Evolutionary conservation across 1,140 invertebrate species (phyloP).

Genomic region (Habropoda laboriosa): DNA sequence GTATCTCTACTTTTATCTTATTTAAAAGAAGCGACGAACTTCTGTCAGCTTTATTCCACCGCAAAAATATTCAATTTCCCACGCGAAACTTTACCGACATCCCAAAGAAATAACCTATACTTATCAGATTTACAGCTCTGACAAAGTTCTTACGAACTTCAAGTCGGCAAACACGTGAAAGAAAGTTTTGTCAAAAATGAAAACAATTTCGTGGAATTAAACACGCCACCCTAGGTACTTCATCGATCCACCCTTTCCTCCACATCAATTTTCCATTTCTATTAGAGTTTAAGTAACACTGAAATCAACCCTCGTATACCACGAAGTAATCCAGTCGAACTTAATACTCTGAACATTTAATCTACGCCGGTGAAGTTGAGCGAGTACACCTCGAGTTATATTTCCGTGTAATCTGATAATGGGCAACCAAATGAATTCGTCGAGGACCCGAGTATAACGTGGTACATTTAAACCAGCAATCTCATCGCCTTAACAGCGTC

Average conservation of each 20-base stretch:
- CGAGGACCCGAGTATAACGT: neutral
- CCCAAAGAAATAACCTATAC: no score
- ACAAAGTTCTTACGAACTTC: no score
- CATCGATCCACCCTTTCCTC: neutral
- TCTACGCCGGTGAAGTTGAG: neutral
- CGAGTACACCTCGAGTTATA: neutral
- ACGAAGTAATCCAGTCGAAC: neutral
- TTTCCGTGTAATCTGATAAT: constrained; percentile 17
- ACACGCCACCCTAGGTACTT: neutral
- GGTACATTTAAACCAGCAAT: neutral
- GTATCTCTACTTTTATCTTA: no score
- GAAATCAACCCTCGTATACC: no score
- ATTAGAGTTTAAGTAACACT: neutral
- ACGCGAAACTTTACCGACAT: no score
- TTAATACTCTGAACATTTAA: neutral
- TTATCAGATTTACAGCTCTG: no score
- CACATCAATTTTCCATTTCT: neutral
- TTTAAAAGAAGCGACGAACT: no score
- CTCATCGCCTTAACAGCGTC: neutral
- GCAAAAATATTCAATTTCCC: no score
- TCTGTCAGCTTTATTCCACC: no score
- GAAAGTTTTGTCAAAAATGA: neutral
- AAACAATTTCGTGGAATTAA: neutral
- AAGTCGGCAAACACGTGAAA: no score
- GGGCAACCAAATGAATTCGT: neutral